Percentiles rank a stretch among this genome's conserved stretches.
Evolutionary conservation across 2,888 invertebrate genomes (phyloP).

Genomic region (Drosophila austrosaltans): DNA sequence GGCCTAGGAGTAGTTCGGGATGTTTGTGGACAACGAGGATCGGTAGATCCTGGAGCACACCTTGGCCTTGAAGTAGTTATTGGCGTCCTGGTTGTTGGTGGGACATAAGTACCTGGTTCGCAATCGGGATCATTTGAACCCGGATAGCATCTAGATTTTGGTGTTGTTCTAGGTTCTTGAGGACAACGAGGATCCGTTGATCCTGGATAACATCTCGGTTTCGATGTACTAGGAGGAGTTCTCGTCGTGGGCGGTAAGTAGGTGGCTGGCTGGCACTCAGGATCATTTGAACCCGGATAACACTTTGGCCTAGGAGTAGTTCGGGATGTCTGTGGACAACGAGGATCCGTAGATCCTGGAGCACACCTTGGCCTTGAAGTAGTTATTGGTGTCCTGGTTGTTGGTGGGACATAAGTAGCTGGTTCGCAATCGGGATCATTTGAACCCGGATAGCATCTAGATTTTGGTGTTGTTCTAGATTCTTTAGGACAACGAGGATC

Average conservation of each 20-base stretch:
- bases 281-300: slow-evolving; percentile 28
- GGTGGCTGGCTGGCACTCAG: slow-evolving; percentile 31
- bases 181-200: slow-evolving; percentile 29
- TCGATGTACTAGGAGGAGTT: background rate
- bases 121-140: slow-evolving; percentile 80
- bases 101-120: slow-evolving; percentile 22
- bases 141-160: slow-evolving; percentile 71
- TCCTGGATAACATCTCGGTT: slow-evolving; percentile 26
- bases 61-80: background rate
- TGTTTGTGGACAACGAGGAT: slow-evolving; percentile 48
- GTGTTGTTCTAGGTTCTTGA: slow-evolving; percentile 18
- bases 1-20: slow-evolving; percentile 17
- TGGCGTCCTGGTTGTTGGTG: background rate
- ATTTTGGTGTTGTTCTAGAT: slow-evolving; percentile 11
- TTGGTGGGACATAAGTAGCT: too few relatives aligned
- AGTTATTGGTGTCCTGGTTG: background rate
- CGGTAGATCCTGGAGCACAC: slow-evolving; percentile 74
- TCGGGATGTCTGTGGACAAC: slow-evolving; percentile 13
- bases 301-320: slow-evolving; percentile 16
- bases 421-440: slow-evolving; percentile 62
- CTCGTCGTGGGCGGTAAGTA: slow-evolving; percentile 27
- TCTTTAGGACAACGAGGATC: slow-evolving; percentile 70
- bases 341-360: slow-evolving; percentile 63
- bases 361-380: slow-evolving; percentile 8
- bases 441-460: slow-evolving; percentile 34